These are phyloP conservation scores for Acleris literana DNA, from an alignment of 2,888 invertebrate genomes.

Conservation along the genomic window DNA sequence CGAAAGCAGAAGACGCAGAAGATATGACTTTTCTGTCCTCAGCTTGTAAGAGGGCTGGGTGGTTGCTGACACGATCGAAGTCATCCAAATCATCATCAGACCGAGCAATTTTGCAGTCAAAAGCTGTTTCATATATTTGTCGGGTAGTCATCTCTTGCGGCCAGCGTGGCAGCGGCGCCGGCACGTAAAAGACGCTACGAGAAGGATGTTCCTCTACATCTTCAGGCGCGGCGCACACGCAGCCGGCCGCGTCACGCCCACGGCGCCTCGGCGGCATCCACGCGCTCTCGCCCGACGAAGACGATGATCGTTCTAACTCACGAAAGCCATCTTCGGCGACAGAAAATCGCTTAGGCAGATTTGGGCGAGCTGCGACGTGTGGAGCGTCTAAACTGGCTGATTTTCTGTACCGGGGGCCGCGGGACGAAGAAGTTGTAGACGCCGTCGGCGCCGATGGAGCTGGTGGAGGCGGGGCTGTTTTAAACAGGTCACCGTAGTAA, in stretches of 20 bases:
- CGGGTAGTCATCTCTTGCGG: constrained; percentile 85
- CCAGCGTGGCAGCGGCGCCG: constrained; percentile 86
- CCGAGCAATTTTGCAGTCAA: constrained; percentile 93
- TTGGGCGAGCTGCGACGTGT: constrained; percentile 85
- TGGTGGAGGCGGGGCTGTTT: constrained; percentile 73
- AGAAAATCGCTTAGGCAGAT: constrained; percentile 86
- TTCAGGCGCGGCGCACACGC: constrained; percentile 88
- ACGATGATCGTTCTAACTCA: constrained; percentile 80
- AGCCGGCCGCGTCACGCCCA: constrained; percentile 86
- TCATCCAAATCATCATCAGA: constrained; percentile 92
- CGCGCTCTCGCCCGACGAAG: constrained; percentile 83
- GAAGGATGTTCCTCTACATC: constrained; percentile 86
- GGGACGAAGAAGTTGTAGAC: constrained; percentile 72
- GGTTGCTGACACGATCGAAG: constrained; percentile 91
- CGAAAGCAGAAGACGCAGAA: constrained; percentile 78
- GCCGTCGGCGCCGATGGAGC: constrained; percentile 79
- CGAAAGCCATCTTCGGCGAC: constrained; percentile 88
- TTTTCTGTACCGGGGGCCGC: constrained; percentile 86
- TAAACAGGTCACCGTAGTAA: constrained; percentile 91
- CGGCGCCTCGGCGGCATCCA: constrained; percentile 90
- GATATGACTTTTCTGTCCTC: constrained; percentile 77
- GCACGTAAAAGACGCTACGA: constrained; percentile 87
- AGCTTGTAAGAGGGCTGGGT: constrained; percentile 87
- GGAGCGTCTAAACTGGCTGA: constrained; percentile 89
- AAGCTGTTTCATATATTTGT: constrained; percentile 94